Evolutionary conservation across 2,113 vertebrate genomes (phyloP), one percentile per base, ranked within the genome.

Genomic region (Arothron firmamentum): DNA sequence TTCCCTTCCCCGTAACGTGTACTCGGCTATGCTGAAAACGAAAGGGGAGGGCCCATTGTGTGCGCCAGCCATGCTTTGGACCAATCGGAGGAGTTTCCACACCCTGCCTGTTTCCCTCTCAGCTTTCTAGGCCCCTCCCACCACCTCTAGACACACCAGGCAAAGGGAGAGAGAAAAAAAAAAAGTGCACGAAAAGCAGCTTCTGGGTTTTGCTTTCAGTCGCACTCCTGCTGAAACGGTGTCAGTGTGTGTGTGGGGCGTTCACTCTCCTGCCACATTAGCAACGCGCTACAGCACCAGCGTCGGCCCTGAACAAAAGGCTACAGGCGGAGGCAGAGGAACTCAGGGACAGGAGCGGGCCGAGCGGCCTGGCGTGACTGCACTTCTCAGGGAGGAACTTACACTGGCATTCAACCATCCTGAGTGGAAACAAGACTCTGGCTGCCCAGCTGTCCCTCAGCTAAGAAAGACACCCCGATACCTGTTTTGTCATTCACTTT

Each of bases 161-260:
- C 67, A 85, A 84, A 83, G 71, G 74, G 74, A 51, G 19, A 65
- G 67, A 68, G 4, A 72, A 77, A 70, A 80, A 80, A 80, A 83
- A 87, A 79, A 85, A 87, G 88, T 84, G 88, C 89, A 85, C 87
- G 78, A 87, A 76, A 78, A 85, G 82, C 85, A 80, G 90, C 89
- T 91, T 90, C 90, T 90, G 87, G 86, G 83, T 86, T 91, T 90
- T 85, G 86, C 88, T 88, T 90, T 90, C 72, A 88, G 85, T 83
- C 70, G 70, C 78, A 77, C 81, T 86, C 82, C 83, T 61, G 84
- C 88, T 88, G 88, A 82, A 85, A 75, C 71, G 61, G 61, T 65
- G 80, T 52, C 70, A 18, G 74, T 56, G 59, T 71, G 38, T 49
- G 34, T 41, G 64, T 56, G 47, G 66, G 65, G 66, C 23, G 74